Evolutionary conservation across 2,113 vertebrate genomes (phyloP), one percentile per base, ranked within the genome.

Genomic region (Suncus etruscus): DNA sequence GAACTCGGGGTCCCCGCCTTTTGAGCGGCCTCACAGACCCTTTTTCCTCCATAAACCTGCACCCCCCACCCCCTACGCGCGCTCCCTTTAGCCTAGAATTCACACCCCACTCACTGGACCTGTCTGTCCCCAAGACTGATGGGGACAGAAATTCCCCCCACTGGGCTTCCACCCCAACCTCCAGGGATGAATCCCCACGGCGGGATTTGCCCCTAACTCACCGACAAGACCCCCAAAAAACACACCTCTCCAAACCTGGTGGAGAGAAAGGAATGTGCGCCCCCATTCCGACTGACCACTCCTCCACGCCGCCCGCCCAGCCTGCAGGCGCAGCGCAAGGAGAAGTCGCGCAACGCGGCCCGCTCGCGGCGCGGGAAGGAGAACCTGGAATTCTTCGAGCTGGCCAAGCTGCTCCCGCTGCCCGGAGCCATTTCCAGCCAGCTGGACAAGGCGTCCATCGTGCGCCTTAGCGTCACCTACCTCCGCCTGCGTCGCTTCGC

Each of bases 371-470:
- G 98, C 27, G 98, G 98, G 29, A 99, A 99, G 95, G 98, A 99
- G 95, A 99, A 99, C 95, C 98, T 99, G 18, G 98, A 99, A 98
- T 99, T 99, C 96, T 99, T 99, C 14, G 98, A 99, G 96, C 96
- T 99, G 97, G 98, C 98, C 75, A 99, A 99, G 97, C 98, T 99
- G 97, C 95, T 99, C 86, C 98, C 98, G 3, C 96, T 99, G 84
- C 98, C 98, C 0, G 98, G 98, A 0, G 98, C 98, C 96, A 99
- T 99, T 97, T 98, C 98, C 65, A 99, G 98, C 97, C 98, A 99
- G 97, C 97, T 99, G 97, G 98, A 99, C 97, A 99, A 99, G 95
- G 98, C 98, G 76, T 99, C 98, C 0, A 98, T 99, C 96, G 99
- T 99, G 95, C 98, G 98, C 50, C 98, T 99, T 85, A 99, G 98